phyloP scores from a whole-genome alignment of 2,797 vertebrate genomes.

The Sorex maritimensis region DNA sequence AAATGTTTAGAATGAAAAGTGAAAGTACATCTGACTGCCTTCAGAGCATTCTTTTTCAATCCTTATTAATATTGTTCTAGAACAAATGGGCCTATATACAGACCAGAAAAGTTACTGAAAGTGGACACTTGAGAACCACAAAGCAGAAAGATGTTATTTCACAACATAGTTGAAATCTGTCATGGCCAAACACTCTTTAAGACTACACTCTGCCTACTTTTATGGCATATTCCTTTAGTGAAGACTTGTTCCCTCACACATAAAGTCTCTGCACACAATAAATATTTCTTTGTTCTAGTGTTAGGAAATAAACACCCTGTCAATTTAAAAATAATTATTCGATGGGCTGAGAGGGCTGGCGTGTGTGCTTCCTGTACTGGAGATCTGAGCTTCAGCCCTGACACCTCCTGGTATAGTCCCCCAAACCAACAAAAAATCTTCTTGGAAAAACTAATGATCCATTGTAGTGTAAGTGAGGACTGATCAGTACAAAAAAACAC shows the following conservation, averaged over 20 bases:
- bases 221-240: neutral
- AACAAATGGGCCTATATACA: neutral
- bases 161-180: neutral
- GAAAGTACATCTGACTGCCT: neutral
- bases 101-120: neutral
- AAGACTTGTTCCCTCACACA: too few relatives aligned
- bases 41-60: neutral
- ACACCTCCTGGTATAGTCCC: too few relatives aligned
- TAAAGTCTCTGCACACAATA: constrained; percentile 11
- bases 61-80: neutral
- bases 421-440: neutral
- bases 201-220: constrained; percentile 53
- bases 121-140: neutral
- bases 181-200: constrained; percentile 45
- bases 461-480: constrained; percentile 23
- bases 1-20: neutral
- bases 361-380: too few relatives aligned
- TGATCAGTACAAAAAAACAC: constrained; percentile 18
- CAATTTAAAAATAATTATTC: neutral
- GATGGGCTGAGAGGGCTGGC: too few relatives aligned
- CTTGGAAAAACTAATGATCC: constrained; percentile 65
- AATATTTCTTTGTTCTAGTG: constrained; percentile 77
- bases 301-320: constrained; percentile 32
- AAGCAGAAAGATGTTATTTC: neutral
- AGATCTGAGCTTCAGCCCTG: too few relatives aligned